Evolutionary conservation across 1,140 invertebrate species (phyloP).

Genomic region (Myzus persicae): DNA sequence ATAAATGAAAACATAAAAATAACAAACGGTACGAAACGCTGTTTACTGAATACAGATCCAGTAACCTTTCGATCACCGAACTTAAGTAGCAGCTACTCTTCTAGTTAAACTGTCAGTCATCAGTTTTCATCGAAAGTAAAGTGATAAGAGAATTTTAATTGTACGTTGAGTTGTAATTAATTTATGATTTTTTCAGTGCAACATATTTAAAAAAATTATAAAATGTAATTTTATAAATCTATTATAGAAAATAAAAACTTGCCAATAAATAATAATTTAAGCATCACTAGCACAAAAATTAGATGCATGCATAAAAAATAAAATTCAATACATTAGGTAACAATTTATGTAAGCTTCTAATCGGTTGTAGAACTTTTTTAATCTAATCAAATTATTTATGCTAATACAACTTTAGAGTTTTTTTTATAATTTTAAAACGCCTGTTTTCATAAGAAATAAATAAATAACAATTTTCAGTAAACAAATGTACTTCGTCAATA

Average conservation of each 20-base stretch:
- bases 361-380: neutral
- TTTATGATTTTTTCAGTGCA: neutral
- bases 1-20: neutral
- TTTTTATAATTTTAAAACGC: neutral
- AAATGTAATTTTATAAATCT: neutral
- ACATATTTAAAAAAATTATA: neutral
- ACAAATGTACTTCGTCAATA: neutral
- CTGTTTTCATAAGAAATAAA: neutral
- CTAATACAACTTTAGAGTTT: neutral
- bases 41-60: neutral
- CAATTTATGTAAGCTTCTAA: neutral
- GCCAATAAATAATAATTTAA: neutral
- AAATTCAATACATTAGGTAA: neutral
- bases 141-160: neutral
- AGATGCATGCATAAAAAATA: neutral
- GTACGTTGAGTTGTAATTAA: neutral
- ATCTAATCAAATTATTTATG: neutral
- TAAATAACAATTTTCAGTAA: neutral
- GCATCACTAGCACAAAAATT: neutral
- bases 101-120: neutral
- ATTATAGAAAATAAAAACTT: neutral
- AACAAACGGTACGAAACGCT: neutral
- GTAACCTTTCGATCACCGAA: neutral
- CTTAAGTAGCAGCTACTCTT: neutral
- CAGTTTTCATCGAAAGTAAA: neutral